phyloP scores from a whole-genome alignment of 2,113 vertebrate species.

The Lathamus discolor region DNA sequence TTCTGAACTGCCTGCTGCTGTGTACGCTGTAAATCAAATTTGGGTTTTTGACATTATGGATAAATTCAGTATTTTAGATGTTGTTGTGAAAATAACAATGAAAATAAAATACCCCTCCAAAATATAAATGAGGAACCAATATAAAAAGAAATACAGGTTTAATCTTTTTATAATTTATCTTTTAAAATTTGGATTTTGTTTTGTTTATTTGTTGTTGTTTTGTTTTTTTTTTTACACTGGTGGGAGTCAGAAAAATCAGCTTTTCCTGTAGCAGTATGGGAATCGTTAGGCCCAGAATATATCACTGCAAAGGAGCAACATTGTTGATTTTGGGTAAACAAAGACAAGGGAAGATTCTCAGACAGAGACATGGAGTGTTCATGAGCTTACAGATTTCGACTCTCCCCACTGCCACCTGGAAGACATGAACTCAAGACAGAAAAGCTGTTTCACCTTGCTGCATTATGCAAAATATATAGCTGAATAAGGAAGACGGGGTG shows the following conservation, averaged over 20 bases:
- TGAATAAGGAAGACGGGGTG: neutral
- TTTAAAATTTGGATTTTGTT: neutral
- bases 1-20: conserved; percentile 36
- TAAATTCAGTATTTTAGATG: conserved; percentile 43
- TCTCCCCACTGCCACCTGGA: neutral
- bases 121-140: neutral
- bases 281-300: neutral
- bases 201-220: neutral
- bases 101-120: neutral
- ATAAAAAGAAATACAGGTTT: neutral
- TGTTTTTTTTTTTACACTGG: neutral
- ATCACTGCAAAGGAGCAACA: neutral
- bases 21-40: conserved; percentile 17
- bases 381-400: neutral
- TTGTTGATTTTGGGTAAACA: neutral
- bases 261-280: neutral
- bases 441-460: conserved; percentile 3
- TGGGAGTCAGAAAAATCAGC: neutral
- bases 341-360: neutral
- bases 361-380: neutral
- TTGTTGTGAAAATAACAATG: conserved; percentile 33
- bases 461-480: neutral
- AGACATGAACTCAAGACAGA: neutral
- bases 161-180: neutral
- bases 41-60: conserved; percentile 7